Conservation (phyloP, 2,113 vertebrate genomes). For the Xyliphius kryptos region DNA sequence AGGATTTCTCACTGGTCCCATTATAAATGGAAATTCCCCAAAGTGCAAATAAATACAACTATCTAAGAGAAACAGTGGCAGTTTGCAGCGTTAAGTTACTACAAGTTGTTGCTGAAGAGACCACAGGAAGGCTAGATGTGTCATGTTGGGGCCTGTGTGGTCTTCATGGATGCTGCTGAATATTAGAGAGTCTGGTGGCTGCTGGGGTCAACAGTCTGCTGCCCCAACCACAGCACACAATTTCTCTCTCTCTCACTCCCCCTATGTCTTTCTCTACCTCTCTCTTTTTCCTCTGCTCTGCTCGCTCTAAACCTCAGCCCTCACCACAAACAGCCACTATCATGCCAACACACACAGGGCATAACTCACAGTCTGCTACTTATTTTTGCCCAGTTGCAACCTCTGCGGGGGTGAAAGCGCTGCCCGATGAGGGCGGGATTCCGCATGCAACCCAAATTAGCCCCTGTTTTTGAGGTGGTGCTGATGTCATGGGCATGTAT, state of each 20-base stretch:
- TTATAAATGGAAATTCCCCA: too few relatives aligned
- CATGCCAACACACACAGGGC: constrained; percentile 62
- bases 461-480: constrained; percentile 45
- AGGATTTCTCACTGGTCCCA: too few relatives aligned
- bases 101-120: constrained; percentile 11
- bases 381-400: constrained; percentile 41
- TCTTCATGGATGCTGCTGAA: constrained; percentile 11
- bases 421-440: constrained; percentile 52
- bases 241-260: constrained; percentile 24
- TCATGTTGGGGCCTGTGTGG: background rate
- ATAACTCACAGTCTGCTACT: constrained; percentile 49
- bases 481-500: constrained; percentile 56
- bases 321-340: constrained; percentile 52
- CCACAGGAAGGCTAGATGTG: constrained; percentile 11
- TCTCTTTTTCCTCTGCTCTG: constrained; percentile 27
- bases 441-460: constrained; percentile 48
- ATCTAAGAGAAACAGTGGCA: background rate
- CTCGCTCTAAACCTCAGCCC: constrained; percentile 55
- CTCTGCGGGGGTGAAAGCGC: constrained; percentile 33
- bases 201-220: constrained; percentile 37
- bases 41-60: background rate
- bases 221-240: constrained; percentile 21
- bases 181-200: constrained; percentile 29
- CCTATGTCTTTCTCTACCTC: constrained; percentile 3
- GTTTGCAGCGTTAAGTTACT: background rate